phyloP scores from a whole-genome alignment of 53 echinoderm and acorn worm genomes.

The Hippasteria phrygiana region DNA sequence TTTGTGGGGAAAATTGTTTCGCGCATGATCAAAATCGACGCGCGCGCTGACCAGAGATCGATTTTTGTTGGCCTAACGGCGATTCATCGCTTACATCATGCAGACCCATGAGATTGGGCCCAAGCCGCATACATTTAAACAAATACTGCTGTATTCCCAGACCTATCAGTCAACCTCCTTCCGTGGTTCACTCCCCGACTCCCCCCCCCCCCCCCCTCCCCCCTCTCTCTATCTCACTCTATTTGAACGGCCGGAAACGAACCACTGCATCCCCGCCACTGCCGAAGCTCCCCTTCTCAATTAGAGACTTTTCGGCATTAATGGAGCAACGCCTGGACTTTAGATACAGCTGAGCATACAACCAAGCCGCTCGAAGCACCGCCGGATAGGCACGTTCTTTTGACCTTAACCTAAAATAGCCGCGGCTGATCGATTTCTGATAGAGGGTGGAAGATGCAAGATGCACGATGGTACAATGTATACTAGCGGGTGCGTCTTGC shows the following conservation, averaged over 20 bases:
- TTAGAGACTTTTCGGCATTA: conserved; percentile 28
- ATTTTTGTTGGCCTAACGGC: no score
- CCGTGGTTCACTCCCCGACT: no score
- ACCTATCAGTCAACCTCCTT: background rate
- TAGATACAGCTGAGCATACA: conserved; percentile 25
- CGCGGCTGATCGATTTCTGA: conserved; percentile 7
- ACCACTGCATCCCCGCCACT: background rate
- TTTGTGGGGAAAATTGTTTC: no score
- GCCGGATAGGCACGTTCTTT: background rate
- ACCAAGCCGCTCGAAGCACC: background rate
- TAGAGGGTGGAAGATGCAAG: background rate
- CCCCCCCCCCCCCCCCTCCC: no score
- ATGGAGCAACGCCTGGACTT: conserved; percentile 16
- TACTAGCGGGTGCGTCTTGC: no score
- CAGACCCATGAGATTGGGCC: no score
- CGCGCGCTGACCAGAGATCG: no score
- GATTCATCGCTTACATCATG: no score
- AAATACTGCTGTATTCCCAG: background rate
- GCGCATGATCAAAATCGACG: no score
- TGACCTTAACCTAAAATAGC: conserved; percentile 23
- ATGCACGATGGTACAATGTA: no score
- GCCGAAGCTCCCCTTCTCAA: conserved; percentile 1
- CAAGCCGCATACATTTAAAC: background rate
- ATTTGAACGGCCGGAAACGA: background rate
- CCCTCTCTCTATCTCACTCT: background rate